phyloP scores from a whole-genome alignment of 2,797 vertebrate species.

The Neosilurus mollespiculum region DNA sequence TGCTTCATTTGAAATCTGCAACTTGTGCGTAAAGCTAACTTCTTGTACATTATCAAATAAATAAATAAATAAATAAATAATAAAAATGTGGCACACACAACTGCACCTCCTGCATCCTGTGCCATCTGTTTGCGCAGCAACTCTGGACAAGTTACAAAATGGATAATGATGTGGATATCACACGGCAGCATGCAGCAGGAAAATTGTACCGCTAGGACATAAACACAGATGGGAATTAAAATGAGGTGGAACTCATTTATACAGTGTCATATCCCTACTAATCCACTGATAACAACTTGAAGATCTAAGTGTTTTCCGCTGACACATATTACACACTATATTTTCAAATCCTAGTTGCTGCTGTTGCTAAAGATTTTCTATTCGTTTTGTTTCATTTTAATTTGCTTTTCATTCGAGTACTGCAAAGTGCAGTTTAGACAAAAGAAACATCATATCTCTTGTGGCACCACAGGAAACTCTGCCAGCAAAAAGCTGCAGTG shows the following conservation, averaged over 20 bases:
- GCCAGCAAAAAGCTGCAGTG: constrained; percentile 8
- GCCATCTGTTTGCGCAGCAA: constrained; percentile 76
- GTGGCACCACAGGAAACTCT: background rate
- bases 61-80: constrained; percentile 35
- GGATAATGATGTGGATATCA: constrained; percentile 68
- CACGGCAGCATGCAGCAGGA: constrained; percentile 62
- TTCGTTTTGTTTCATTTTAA: background rate
- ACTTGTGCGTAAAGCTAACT: constrained; percentile 38
- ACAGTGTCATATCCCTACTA: constrained; percentile 31
- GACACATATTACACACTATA: background rate
- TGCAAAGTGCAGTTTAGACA: background rate
- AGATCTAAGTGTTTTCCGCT: background rate
- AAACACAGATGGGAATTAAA: constrained; percentile 57
- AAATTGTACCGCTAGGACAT: constrained; percentile 66
- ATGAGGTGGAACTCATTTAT: constrained; percentile 31
- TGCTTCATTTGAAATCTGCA: constrained; percentile 21
- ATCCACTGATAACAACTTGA: constrained; percentile 10
- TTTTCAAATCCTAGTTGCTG: background rate
- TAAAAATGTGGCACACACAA: constrained; percentile 74
- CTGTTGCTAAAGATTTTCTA: background rate
- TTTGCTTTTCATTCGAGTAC: background rate
- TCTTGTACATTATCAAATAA: constrained; percentile 39
- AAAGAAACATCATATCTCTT: background rate
- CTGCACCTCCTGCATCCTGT: constrained; percentile 73
- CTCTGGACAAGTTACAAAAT: constrained; percentile 75